phyloP scores from a whole-genome alignment of 2,888 invertebrate genomes.

The Drosophila phalerata region DNA sequence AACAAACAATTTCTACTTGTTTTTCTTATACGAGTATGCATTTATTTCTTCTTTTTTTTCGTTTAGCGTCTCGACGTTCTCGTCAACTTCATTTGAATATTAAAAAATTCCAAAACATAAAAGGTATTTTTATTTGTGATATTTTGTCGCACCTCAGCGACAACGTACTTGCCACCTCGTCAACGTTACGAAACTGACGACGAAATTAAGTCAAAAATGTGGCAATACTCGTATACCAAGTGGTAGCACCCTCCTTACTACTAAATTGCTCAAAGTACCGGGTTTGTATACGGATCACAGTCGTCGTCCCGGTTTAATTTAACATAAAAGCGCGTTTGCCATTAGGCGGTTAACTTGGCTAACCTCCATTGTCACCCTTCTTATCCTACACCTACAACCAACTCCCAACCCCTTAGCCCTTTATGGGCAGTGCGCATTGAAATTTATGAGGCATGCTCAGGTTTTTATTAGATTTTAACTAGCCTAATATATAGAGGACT shows the following conservation, averaged over 20 bases:
- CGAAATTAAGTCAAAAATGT: constrained; percentile 65
- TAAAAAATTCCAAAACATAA: constrained; percentile 79
- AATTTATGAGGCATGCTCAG: constrained; percentile 86
- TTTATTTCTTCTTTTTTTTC: background rate
- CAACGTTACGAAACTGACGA: constrained; percentile 46
- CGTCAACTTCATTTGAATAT: constrained; percentile 75
- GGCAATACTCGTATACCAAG: constrained; percentile 30
- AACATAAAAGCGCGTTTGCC: constrained; percentile 79
- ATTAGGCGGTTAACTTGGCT: constrained; percentile 61
- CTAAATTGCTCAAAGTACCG: constrained; percentile 3
- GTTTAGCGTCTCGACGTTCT: constrained; percentile 20
- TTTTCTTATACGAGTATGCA: constrained; percentile 1
- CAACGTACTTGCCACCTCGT: constrained; percentile 81
- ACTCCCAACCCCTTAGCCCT: background rate
- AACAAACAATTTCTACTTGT: background rate
- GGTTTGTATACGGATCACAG: constrained; percentile 45
- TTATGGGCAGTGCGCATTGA: constrained; percentile 56
- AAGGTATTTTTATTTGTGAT: constrained; percentile 81
- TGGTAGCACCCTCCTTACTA: background rate
- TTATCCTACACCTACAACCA: background rate
- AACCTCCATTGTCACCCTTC: background rate
- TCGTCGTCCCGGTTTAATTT: constrained; percentile 65
- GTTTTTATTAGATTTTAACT: constrained; percentile 86
- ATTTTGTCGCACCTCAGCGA: constrained; percentile 83
- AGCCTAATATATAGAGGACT: constrained; percentile 78